Evolutionary conservation across 2,113 vertebrate species (phyloP).

Genomic region (Glaucomys volans): DNA sequence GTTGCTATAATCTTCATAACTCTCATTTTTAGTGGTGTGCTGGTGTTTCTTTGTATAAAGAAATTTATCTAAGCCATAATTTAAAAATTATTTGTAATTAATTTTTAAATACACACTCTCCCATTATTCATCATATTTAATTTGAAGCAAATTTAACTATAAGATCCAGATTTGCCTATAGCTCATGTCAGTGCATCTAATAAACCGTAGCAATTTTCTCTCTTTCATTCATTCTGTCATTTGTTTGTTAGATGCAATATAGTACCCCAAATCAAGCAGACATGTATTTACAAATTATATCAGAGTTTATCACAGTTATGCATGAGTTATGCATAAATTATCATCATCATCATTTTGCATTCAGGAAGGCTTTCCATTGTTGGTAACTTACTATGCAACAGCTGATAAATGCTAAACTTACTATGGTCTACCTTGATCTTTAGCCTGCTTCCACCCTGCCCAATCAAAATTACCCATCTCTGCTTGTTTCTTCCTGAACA

Average conservation of each 20-base stretch:
- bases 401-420: not conserved
- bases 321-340: not conserved
- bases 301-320: not conserved
- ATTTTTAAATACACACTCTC: not conserved
- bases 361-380: not conserved
- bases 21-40: not conserved
- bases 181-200: not conserved
- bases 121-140: not conserved
- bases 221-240: not conserved
- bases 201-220: not conserved
- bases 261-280: not conserved
- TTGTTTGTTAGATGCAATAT: not conserved
- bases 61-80: not conserved
- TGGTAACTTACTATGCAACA: fast-evolving
- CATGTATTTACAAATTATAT: not conserved
- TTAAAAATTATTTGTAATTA: slow-evolving; percentile 37
- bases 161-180: not conserved
- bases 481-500: not conserved
- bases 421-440: not conserved
- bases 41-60: not conserved
- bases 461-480: not conserved
- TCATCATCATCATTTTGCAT: not conserved
- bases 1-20: not conserved
- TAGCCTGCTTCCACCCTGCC: not conserved
- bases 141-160: slow-evolving; percentile 13